phyloP scores from a whole-genome alignment of 1,140 invertebrate genomes.

The Harlomillsia oculata region DNA sequence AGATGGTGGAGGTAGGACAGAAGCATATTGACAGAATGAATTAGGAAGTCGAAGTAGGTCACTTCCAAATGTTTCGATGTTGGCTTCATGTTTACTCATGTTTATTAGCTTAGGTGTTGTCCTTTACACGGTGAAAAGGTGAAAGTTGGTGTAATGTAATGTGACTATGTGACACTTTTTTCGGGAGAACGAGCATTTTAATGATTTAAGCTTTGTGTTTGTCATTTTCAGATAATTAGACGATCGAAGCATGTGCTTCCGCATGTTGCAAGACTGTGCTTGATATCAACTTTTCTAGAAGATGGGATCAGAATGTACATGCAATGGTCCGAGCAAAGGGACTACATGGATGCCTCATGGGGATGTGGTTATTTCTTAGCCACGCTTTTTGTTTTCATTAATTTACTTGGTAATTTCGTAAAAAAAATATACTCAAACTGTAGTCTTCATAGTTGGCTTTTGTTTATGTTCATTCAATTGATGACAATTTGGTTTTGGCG shows the following conservation, averaged over 20 bases:
- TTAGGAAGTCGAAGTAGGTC: too few relatives aligned
- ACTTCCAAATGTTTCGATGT: too few relatives aligned
- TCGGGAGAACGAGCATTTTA: too few relatives aligned
- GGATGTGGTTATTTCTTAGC: conserved; percentile 88
- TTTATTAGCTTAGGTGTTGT: too few relatives aligned
- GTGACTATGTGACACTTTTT: too few relatives aligned
- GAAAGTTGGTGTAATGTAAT: too few relatives aligned
- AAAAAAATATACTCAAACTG: neutral
- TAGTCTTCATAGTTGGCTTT: too few relatives aligned
- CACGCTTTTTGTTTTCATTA: conserved; percentile 83
- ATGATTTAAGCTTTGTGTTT: too few relatives aligned
- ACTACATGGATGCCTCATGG: conserved; percentile 98
- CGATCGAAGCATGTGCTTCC: conserved; percentile 89
- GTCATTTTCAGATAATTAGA: conserved; percentile 64
- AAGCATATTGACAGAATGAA: too few relatives aligned
- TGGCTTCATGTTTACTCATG: too few relatives aligned
- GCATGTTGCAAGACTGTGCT: conserved; percentile 85
- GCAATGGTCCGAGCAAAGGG: conserved; percentile 95
- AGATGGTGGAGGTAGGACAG: too few relatives aligned
- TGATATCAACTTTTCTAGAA: conserved; percentile 99
- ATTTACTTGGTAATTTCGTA: conserved; percentile 64
- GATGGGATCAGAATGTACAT: conserved; percentile 99
- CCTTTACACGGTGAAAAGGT: too few relatives aligned
- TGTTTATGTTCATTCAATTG: neutral
- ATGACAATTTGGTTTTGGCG: neutral